Conservation (phyloP, 2,888 invertebrate genomes). For the Pyrrhosoma nymphula region DNA sequence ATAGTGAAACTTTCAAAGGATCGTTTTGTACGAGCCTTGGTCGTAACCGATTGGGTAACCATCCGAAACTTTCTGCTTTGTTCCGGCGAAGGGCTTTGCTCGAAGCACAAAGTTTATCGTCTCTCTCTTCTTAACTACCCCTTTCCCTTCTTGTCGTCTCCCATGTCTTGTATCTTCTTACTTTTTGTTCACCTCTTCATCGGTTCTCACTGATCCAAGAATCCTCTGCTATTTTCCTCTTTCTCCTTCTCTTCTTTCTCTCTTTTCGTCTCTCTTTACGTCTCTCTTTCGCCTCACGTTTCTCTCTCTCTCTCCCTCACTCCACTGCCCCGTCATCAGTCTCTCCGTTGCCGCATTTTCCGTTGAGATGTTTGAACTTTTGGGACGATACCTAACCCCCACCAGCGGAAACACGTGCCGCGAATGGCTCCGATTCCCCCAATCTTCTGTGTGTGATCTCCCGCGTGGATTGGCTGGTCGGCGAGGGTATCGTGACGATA, state of each 20-base stretch:
- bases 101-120: neutral
- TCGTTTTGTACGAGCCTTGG: no score
- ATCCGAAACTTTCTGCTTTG: neutral
- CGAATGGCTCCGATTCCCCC: conserved; percentile 6
- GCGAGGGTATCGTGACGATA: neutral
- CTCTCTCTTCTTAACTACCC: neutral
- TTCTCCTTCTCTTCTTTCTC: neutral
- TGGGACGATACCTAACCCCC: neutral
- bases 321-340: neutral
- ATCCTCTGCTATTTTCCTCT: neutral
- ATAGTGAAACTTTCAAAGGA: no score
- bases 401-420: conserved; percentile 39
- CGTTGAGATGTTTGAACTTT: conserved; percentile 54
- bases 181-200: neutral
- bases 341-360: neutral
- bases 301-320: neutral
- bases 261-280: neutral
- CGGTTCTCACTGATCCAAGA: neutral
- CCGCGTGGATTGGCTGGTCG: conserved; percentile 4
- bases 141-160: neutral
- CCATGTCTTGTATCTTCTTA: neutral
- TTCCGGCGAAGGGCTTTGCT: neutral
- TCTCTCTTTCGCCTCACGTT: neutral
- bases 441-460: neutral
- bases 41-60: neutral